These are phyloP conservation scores for Julus scandinavius DNA, from an alignment of 2,888 invertebrate genomes.

Conservation along the genomic window DNA sequence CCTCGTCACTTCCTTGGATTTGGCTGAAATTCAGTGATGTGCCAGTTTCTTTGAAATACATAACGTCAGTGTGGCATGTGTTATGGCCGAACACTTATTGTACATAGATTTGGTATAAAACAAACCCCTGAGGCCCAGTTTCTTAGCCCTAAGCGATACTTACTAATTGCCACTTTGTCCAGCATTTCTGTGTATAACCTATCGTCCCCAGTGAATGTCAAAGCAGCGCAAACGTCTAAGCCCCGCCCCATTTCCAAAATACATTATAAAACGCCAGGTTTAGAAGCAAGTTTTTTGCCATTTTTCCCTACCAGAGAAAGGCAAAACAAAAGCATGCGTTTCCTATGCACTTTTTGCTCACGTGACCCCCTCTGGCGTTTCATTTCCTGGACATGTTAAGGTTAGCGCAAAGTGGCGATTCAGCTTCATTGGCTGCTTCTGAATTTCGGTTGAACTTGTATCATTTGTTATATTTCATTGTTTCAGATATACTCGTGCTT, in stretches of 20 bases:
- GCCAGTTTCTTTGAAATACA: not conserved
- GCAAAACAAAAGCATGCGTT: slow-evolving; percentile 5
- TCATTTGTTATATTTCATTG: not conserved
- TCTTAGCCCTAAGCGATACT: not conserved
- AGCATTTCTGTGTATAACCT: slow-evolving; percentile 33
- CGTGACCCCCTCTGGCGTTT: slow-evolving; percentile 3
- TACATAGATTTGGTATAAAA: slow-evolving; percentile 30
- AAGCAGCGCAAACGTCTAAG: not conserved
- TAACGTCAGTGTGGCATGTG: not conserved
- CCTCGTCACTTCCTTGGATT: not conserved
- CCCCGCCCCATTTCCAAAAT: not conserved
- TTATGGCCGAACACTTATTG: not conserved
- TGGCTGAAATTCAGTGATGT: not conserved
- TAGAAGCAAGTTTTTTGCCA: not conserved
- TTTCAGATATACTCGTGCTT: not conserved
- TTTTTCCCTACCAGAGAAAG: not conserved
- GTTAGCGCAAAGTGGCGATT: not conserved
- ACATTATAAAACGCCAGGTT: not conserved
- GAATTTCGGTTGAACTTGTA: not conserved
- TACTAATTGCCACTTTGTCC: not conserved
- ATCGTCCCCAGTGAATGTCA: not conserved
- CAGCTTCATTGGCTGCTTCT: not conserved
- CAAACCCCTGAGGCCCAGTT: not conserved
- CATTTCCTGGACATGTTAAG: slow-evolving; percentile 17
- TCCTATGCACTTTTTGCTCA: slow-evolving; percentile 33